phyloP scores from a whole-genome alignment of 2,888 invertebrate genomes.

The Zele albiditarsus region DNA sequence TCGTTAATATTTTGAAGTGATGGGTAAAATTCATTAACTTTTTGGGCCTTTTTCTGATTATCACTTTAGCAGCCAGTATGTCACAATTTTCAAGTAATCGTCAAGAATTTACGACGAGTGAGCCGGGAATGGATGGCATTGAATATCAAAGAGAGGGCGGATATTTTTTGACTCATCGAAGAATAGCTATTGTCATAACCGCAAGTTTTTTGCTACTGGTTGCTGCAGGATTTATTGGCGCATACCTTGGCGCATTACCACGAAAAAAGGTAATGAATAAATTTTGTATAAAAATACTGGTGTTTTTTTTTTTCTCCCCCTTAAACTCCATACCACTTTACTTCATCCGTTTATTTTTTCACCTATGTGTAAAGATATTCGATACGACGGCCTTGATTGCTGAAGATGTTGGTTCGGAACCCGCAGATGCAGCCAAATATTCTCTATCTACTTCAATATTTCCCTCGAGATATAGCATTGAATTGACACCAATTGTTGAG shows the following conservation, averaged over 20 bases:
- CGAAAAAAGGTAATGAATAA: conserved; percentile 51
- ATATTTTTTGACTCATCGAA: conserved; percentile 77
- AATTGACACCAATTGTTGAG: conserved; percentile 56
- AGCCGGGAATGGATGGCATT: conserved; percentile 75
- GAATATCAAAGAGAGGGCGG: conserved; percentile 78
- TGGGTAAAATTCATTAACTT: background rate
- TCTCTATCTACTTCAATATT: conserved; percentile 55
- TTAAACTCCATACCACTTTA: background rate
- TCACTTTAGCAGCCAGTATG: conserved; percentile 58
- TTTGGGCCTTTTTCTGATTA: background rate
- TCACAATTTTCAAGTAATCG: conserved; percentile 72
- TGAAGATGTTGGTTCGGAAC: conserved; percentile 54
- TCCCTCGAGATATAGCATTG: conserved; percentile 59
- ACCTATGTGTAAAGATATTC: conserved; percentile 47
- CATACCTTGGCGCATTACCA: conserved; percentile 59
- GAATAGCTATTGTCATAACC: conserved; percentile 69
- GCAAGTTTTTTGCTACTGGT: conserved; percentile 58
- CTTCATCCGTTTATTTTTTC: conserved; percentile 6
- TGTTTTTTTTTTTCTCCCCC: background rate
- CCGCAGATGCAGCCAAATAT: conserved; percentile 48
- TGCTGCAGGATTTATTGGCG: conserved; percentile 63
- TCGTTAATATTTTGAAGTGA: too few relatives aligned
- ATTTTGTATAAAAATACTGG: background rate
- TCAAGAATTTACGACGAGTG: conserved; percentile 78
- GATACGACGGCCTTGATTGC: conserved; percentile 54